Conservation (phyloP, 2,113 vertebrate genomes). For the Tupaia tana region DNA sequence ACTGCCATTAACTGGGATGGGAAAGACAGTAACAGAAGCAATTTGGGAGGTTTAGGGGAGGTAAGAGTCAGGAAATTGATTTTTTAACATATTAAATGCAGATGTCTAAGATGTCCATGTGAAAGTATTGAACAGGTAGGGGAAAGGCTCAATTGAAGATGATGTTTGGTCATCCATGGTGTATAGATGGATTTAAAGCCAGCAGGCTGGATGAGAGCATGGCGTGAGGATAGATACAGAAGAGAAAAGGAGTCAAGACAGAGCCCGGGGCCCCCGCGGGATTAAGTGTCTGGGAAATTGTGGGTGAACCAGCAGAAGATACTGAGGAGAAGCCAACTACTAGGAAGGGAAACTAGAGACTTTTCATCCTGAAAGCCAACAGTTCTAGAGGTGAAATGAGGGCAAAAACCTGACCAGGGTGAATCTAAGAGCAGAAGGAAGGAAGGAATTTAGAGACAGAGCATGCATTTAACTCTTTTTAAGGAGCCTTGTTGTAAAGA, state of each 20-base stretch:
- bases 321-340: background rate
- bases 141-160: background rate
- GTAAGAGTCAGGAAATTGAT: background rate
- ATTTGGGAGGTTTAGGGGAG: background rate
- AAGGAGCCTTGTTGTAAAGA: background rate
- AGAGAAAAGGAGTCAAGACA: background rate
- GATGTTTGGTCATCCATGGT: background rate
- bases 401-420: background rate
- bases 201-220: background rate
- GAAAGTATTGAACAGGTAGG: background rate
- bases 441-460: background rate
- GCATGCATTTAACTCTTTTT: background rate
- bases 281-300: background rate
- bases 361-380: background rate
- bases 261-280: background rate
- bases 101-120: background rate
- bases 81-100: background rate
- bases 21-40: background rate
- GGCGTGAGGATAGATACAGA: too few relatives aligned
- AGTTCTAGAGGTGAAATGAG: background rate
- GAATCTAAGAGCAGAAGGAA: background rate
- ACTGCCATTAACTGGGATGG: background rate
- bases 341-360: background rate
- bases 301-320: background rate
- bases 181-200: background rate